Base-by-base conservation (phyloP, 2,888 invertebrate genomes). In the Euzetes globulus region DNA sequence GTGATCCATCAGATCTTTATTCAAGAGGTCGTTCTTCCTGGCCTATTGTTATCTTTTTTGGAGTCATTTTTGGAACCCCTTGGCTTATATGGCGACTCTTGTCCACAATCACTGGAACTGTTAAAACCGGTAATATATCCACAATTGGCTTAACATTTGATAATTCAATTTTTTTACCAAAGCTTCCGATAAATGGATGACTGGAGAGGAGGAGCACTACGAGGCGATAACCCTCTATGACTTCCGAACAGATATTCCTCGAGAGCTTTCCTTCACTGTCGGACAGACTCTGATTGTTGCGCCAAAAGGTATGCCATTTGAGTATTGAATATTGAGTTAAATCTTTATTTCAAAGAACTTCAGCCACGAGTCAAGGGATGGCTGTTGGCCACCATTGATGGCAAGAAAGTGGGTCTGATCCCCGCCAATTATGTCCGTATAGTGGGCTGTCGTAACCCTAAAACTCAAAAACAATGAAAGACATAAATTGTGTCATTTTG, bases 11-110 rank as follows among this genome's bases (percentile, higher is more conserved):
- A 45, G 70, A 47, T 6, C 25, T 70, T 1, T 7, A 11, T 19
- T 25, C 70, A 22, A 15, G 70, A 11, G 27, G 25, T 25, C 68
- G 63, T 6, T 84, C 86, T 0, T 88, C 90, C 3, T 96, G 95
- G 96, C 93, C 96, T 0, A 89, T 95, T 15, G 82, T 96, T 3
- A 86, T 94, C 79, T 96, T 97, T 85, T 87, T 96, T 80, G 90
- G 91, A 3, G 88, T 95, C 74, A 88, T 96, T 68, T 87, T 94
- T 72, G 91, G 92, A 0, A 94, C 93, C 13, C 97, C 98, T 0
- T 97, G 94, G 85, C 85, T 98, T 68, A 89, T 95, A 77, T 90
- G 91, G 85, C 91, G 89, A 82, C 87, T 94, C 82, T 83, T 94
- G 76, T 88, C 87, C 33, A 82, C 83, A 5, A 80, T 83, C 79